A percentile compares a stretch with the other conserved stretches of the same genome.
phyloP scores from a whole-genome alignment of 2,797 vertebrate species.

The Tinamus major region DNA sequence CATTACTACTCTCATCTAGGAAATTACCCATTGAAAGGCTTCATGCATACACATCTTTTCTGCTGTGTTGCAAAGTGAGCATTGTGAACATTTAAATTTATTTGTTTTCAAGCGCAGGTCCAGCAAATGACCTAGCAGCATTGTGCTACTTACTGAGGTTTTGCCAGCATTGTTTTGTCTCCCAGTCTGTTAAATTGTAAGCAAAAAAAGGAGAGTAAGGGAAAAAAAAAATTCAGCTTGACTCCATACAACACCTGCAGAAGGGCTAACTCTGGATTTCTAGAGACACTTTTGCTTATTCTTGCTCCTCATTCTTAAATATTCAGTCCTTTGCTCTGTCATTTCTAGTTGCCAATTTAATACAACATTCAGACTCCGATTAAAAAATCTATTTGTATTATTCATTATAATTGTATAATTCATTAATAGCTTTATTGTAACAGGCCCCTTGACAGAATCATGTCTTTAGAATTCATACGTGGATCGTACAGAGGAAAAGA shows the following conservation, averaged over 20 bases:
- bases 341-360: neutral
- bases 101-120: conserved; percentile 49
- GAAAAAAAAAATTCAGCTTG: neutral
- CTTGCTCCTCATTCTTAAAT: neutral
- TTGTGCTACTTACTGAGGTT: conserved; percentile 84
- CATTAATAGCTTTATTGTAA: neutral
- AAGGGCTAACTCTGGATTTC: neutral
- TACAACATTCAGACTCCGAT: neutral
- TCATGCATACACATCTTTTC: conserved; percentile 9
- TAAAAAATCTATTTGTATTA: neutral
- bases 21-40: conserved; percentile 23
- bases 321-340: neutral
- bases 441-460: neutral
- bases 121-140: conserved; percentile 37
- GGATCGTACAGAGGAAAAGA: neutral
- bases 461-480: neutral
- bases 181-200: conserved; percentile 56
- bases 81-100: neutral
- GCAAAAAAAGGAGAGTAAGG: conserved; percentile 3
- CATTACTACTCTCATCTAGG: conserved; percentile 12
- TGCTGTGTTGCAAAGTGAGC: conserved; percentile 36
- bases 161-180: conserved; percentile 83
- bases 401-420: neutral
- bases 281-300: neutral
- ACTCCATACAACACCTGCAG: neutral